Conservation (phyloP, 2,888 invertebrate species). For the Acronicta aceris region DNA sequence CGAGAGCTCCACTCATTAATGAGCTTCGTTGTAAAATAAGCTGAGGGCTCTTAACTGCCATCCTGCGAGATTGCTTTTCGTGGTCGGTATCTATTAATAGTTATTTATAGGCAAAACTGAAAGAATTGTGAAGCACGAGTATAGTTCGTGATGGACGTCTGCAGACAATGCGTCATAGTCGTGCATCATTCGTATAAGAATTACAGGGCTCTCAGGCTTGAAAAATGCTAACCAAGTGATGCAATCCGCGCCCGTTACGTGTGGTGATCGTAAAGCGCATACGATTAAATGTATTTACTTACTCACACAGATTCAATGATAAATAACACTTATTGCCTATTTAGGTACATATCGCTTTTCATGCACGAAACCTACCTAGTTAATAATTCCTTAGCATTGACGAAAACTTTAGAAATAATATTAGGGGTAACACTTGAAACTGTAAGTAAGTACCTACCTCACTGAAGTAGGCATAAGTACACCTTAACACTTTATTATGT, state of each 20-base stretch:
- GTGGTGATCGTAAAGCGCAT: slow-evolving; percentile 1
- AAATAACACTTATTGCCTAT: not conserved
- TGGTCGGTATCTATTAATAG: slow-evolving; percentile 84
- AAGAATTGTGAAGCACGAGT: slow-evolving; percentile 71
- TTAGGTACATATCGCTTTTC: too few species aligned
- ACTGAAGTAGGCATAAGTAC: too few species aligned
- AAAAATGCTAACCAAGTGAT: slow-evolving; percentile 60
- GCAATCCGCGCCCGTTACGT: slow-evolving; percentile 40
- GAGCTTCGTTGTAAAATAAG: slow-evolving; percentile 86
- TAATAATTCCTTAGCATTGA: too few species aligned
- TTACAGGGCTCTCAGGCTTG: slow-evolving; percentile 59
- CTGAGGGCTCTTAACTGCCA: slow-evolving; percentile 84
- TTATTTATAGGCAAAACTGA: slow-evolving; percentile 83
- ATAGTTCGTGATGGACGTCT: slow-evolving; percentile 68
- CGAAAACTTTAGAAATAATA: too few species aligned
- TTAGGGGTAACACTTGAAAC: too few species aligned
- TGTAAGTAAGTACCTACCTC: too few species aligned
- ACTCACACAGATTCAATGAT: too few species aligned
- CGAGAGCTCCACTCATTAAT: slow-evolving; percentile 72
- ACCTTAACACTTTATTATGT: not conserved
- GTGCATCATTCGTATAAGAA: slow-evolving; percentile 66
- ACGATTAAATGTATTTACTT: not conserved
- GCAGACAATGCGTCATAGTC: slow-evolving; percentile 73
- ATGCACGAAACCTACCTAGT: too few species aligned
- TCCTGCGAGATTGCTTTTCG: slow-evolving; percentile 85